Evolutionary conservation across 2,113 vertebrate species (phyloP), one percentile per base, ranked within the genome.

Genomic region (Nerophis ophidion): DNA sequence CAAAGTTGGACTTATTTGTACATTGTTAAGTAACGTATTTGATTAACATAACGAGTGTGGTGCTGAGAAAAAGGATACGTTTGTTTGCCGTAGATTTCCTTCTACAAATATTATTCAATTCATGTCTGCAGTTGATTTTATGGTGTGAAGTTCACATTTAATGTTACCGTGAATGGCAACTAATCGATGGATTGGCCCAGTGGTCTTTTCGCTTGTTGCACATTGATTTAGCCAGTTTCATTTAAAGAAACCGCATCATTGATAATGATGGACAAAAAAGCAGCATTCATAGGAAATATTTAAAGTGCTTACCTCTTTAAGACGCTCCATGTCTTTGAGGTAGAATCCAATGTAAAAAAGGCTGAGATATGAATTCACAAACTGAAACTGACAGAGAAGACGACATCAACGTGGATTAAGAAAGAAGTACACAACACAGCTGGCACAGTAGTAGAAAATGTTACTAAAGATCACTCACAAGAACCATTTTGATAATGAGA

Each of bases 281-380:
- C 90, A 94, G 89, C 89, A 92, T 89, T 93, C 90, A 57, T 17
- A 10, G 14, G 19, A 14, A 3, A 34, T 19, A 51, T 34, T 1
- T 12, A 26, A 38, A 13, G 42, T 2, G 40, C 91, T 86, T 73
- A 99, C 96, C 95, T 99, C 96, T 84, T 97, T 99, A 61, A 99
- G 90, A 52, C 95, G 92, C 74, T 98, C 95, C 95, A 99, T 97
- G 89, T 99, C 96, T 88, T 96, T 98, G 95, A 99, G 96, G 95
- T 99, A 99, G 96, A 99, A 99, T 80, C 95, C 96, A 57, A 99
- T 99, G 90, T 98, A 98, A 92, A 98, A 98, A 91, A 98, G 95
- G 91, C 96, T 98, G 89, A 99, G 92, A 91, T 98, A 99, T 48
- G 96, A 99, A 90, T 99, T 99, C 89, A 99, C 91, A 86, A 98